Percentiles rank a stretch among this genome's conserved stretches.
These are phyloP conservation scores for Pogonus chalceus DNA, from an alignment of 1,140 invertebrate genomes.

Conservation along the genomic window DNA sequence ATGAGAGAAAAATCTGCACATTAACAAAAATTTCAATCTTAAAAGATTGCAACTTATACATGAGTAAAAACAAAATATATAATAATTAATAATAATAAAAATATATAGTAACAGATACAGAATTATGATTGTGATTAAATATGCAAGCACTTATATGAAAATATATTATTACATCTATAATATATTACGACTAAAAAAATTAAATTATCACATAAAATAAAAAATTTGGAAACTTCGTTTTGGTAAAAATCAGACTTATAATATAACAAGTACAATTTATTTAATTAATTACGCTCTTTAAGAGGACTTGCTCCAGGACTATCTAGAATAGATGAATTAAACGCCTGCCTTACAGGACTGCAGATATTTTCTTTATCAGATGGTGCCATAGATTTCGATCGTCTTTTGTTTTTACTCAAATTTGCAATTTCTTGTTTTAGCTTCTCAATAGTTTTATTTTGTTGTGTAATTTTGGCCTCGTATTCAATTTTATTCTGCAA, in stretches of 20 bases:
- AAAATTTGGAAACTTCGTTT: too few relatives aligned
- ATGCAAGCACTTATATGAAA: too few relatives aligned
- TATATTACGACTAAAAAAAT: too few relatives aligned
- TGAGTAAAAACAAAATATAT: too few relatives aligned
- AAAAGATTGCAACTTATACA: too few relatives aligned
- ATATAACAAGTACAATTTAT: background rate
- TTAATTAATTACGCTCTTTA: conserved; percentile 26
- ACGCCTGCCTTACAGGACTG: conserved; percentile 23
- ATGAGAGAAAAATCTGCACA: too few relatives aligned
- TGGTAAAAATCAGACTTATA: conserved; percentile 3
- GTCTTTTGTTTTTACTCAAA: conserved; percentile 15
- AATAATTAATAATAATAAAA: too few relatives aligned
- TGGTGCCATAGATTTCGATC: conserved; percentile 18
- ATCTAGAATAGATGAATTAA: conserved; percentile 19
- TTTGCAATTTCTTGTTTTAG: conserved; percentile 21
- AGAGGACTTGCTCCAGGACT: conserved; percentile 23
- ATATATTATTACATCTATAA: too few relatives aligned
- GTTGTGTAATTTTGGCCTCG: conserved; percentile 22
- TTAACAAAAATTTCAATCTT: too few relatives aligned
- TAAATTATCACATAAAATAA: too few relatives aligned
- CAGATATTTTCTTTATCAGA: conserved; percentile 30
- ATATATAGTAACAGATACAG: too few relatives aligned
- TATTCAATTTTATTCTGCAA: conserved; percentile 16
- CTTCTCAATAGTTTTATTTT: conserved; percentile 25
- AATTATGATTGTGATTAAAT: too few relatives aligned